Evolutionary conservation across 2,797 vertebrate genomes (phyloP).

Genomic region (Galaxias olidus): DNA sequence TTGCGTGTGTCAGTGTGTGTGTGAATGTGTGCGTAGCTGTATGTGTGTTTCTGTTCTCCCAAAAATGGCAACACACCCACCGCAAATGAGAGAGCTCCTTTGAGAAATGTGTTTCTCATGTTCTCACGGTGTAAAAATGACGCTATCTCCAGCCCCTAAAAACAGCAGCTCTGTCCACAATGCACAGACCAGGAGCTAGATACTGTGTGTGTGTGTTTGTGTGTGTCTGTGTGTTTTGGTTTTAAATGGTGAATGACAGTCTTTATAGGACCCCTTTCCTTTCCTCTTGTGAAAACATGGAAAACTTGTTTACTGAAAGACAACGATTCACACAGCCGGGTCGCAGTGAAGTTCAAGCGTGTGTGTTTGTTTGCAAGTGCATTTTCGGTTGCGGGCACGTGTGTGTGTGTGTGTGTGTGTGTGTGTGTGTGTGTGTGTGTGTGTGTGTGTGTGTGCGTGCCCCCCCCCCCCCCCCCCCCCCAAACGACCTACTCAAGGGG

Average conservation of each 20-base stretch:
- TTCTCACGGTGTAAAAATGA: conserved; percentile 74
- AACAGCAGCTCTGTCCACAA: conserved; percentile 59
- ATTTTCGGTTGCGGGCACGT: not conserved
- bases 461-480: conserved; percentile 26
- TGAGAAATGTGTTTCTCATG: conserved; percentile 72
- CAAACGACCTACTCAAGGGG: conserved; percentile 38
- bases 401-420: conserved; percentile 11
- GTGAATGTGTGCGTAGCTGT: conserved; percentile 14
- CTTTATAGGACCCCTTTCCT: conserved; percentile 58
- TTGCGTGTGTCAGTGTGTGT: conserved; percentile 23
- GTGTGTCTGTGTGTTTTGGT: conserved; percentile 26
- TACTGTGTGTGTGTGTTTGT: conserved; percentile 13
- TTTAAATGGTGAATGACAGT: conserved; percentile 67
- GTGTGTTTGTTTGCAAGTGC: conserved; percentile 8
- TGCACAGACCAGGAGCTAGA: conserved; percentile 31
- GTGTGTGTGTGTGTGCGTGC: conserved; percentile 14
- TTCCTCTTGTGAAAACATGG: conserved; percentile 61
- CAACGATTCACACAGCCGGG: conserved; percentile 55
- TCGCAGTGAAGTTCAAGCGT: conserved; percentile 48
- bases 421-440: conserved; percentile 40
- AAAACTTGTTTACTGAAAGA: conserved; percentile 61
- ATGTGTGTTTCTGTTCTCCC: conserved; percentile 31
- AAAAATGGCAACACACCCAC: conserved; percentile 68
- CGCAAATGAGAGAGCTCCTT: conserved; percentile 65
- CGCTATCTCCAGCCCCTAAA: conserved; percentile 57